A percentile compares a stretch with the other conserved stretches of the same genome.
These are phyloP conservation scores for Oopsacas minuta DNA, from an alignment of 37 sponge, comb jelly and placozoan species.

Conservation along the genomic window DNA sequence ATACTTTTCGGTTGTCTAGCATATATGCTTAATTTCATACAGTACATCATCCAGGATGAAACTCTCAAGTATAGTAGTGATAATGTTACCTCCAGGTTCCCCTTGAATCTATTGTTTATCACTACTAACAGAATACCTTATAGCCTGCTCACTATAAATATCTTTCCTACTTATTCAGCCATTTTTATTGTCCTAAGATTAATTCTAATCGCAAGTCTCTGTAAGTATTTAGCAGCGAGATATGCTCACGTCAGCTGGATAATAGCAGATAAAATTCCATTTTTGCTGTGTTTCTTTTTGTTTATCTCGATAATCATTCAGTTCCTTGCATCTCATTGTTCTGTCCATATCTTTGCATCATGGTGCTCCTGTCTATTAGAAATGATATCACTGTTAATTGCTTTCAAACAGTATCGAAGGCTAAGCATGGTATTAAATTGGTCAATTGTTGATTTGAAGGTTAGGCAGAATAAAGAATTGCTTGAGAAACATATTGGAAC, in stretches of 20 bases:
- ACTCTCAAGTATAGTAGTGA: too few species aligned
- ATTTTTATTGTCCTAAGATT: neutral
- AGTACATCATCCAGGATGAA: too few species aligned
- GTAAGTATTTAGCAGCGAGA: neutral
- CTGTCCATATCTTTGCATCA: neutral
- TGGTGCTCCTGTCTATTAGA: neutral
- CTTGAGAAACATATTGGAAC: neutral
- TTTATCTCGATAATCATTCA: neutral
- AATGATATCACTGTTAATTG: neutral
- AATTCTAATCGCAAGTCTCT: neutral
- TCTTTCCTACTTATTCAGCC: neutral
- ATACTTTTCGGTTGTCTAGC: neutral
- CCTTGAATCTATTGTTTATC: too few species aligned
- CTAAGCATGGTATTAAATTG: neutral
- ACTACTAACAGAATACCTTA: too few species aligned
- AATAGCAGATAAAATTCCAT: neutral
- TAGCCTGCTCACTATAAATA: neutral
- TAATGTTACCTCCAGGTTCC: too few species aligned
- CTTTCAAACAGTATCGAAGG: neutral
- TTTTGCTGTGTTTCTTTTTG: neutral
- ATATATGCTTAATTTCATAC: neutral
- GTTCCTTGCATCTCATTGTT: neutral
- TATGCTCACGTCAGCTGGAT: neutral
- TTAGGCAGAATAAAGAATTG: neutral
- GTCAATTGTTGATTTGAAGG: neutral